Base-by-base conservation (phyloP, 2,888 invertebrate species). In the Galerucella nymphaeae region DNA sequence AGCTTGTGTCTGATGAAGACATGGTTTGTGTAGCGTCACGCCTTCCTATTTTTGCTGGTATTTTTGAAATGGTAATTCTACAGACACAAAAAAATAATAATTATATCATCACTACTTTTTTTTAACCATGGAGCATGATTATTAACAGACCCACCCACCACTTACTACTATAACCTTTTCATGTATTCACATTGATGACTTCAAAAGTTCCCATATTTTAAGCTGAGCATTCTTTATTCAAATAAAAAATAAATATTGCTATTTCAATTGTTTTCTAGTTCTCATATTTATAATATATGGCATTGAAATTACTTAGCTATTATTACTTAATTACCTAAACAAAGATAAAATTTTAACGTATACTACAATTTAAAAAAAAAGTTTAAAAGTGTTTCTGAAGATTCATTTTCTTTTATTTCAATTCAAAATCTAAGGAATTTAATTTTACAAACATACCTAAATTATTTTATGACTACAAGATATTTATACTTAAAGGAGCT, bases 261-360 rank as follows among this genome's bases (percentile, higher is more conserved):
- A 8, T 23, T n/a, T 61, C 38, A 30, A 61, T 61, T 61, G 61
- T 61, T n/a, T 30, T n/a, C 41, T 41, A 41, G 61, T 61, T 61
- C 61, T 61, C 61, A 61, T 61, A 41, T 61, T 59, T 41, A 61
- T 16, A 0, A 61, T 61, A 2, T 61, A 2, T 41, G 59, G 23
- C 30, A 61, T 11, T 61, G n/a, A 41, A 41, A 61, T 61, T 16
- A 16, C 41, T 16, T 41, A 10, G 16, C 16, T 11, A 18, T 23
- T 20, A 55, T 18, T 30, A 23, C 1, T 14, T 59, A 59, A 59
- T 59, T 59, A 61, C 5, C 61, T 16, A 16, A 38, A 41, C 41
- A 61, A 61, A 61, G 41, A 16, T 61, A 41, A 61, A 61, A 50
- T 50, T 50, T 8, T n/a, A 50, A 16, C 14, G 13, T 45, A 38